phyloP scores from a whole-genome alignment of 2,888 invertebrate genomes.

The Megastigmus dorsalis region DNA sequence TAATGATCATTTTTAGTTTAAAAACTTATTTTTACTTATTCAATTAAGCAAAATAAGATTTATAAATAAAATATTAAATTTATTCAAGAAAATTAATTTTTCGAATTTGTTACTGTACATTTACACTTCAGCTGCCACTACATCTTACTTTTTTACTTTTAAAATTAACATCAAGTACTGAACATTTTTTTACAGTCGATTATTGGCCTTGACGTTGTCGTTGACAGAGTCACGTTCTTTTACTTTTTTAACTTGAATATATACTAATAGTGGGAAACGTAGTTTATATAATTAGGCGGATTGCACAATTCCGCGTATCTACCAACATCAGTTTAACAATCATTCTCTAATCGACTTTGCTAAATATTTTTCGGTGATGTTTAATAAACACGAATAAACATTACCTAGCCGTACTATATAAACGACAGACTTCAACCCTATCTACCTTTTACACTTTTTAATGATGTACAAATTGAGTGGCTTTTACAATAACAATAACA shows the following conservation, averaged over 20 bases:
- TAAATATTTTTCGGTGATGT: slow-evolving; percentile 29
- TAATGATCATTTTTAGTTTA: no score
- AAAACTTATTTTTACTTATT: background rate
- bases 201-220: slow-evolving; percentile 34
- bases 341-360: slow-evolving; percentile 34
- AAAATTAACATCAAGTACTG: slow-evolving; percentile 20
- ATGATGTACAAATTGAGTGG: slow-evolving; percentile 39
- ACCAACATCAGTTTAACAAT: slow-evolving; percentile 41
- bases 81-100: background rate
- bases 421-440: slow-evolving; percentile 49
- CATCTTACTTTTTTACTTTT: background rate
- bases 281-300: slow-evolving; percentile 38
- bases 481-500: slow-evolving; percentile 30
- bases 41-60: background rate
- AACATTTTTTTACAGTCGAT: slow-evolving; percentile 48
- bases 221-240: slow-evolving; percentile 18
- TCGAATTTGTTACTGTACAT: background rate
- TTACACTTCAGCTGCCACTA: slow-evolving; percentile 1
- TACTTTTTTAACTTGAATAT: slow-evolving; percentile 23
- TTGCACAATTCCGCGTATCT: slow-evolving; percentile 24
- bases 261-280: slow-evolving; percentile 32
- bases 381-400: slow-evolving; percentile 38
- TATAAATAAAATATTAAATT: slow-evolving; percentile 9
- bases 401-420: slow-evolving; percentile 41
- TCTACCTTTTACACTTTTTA: slow-evolving; percentile 31